Evolutionary conservation across 2,888 invertebrate species (phyloP).

Genomic region (Conchocele bisecta): DNA sequence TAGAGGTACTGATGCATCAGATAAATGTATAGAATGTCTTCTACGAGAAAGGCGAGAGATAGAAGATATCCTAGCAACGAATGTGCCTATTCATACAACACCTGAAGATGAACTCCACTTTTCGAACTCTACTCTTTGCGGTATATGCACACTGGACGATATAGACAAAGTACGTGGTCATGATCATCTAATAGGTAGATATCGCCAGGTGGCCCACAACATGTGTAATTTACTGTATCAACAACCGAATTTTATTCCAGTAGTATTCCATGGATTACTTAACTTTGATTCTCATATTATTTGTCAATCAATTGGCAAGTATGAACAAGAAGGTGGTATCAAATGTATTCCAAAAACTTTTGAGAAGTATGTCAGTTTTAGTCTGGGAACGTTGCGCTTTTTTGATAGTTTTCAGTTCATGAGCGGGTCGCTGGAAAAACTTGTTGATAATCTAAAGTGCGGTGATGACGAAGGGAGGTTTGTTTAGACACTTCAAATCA

Average conservation of each 20-base stretch:
- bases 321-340: conserved; percentile 15
- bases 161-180: conserved; percentile 35
- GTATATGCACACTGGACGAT: too few species aligned
- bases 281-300: conserved; percentile 40
- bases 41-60: too few species aligned
- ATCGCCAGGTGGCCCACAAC: not conserved
- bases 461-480: too few species aligned
- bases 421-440: not conserved
- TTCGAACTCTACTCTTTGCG: too few species aligned
- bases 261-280: conserved; percentile 39
- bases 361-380: conserved; percentile 35
- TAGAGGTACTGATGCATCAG: too few species aligned
- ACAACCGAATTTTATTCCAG: conserved; percentile 26
- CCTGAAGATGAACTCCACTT: too few species aligned
- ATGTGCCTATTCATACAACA: too few species aligned
- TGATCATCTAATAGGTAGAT: conserved; percentile 9
- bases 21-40: too few species aligned
- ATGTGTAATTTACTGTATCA: not conserved
- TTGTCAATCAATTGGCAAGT: conserved; percentile 14
- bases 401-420: conserved; percentile 3
- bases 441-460: conserved; percentile 11
- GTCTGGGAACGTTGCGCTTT: conserved; percentile 1
- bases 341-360: conserved; percentile 57
- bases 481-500: too few species aligned
- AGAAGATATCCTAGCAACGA: too few species aligned